Base-by-base conservation (phyloP, 2,113 vertebrate genomes). In the Hystrix brachyura region DNA sequence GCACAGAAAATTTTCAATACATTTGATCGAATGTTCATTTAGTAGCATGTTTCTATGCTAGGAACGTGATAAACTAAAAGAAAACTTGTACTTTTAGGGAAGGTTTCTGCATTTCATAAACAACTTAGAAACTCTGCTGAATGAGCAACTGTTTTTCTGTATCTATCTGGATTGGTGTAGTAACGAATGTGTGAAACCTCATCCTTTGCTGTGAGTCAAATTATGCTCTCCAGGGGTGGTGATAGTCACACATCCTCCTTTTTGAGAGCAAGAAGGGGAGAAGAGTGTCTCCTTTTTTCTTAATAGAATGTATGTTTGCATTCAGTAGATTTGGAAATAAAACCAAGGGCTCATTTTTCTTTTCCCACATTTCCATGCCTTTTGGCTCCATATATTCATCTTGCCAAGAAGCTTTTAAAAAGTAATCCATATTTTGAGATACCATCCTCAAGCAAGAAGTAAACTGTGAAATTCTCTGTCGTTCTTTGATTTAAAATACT, bases 391-490 rank as follows among this genome's bases (percentile, higher is more conserved):
- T 43, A 0, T 64, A 1, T 74, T 78, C 64, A 27, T 91, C 81
- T 86, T 94, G 59, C 85, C 32, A 69, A 80, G 93, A 65, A 84
- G 62, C 71, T 78, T 94, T 82, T 55, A 65, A 67, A 94, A 84
- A 71, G 34, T 34, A 53, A 7, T 55, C 65, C 48, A 1, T 88
- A 90, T 95, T 97, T 97, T 93, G 81, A 94, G 64, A 87, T 15
- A 18, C 55, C 25, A 25, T 55, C 76, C 55, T 94, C 65, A 76
- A 69, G 65, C 55, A 57, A 88, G 90, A 62, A 72, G 65, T 88
- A 92, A 97, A 78, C 88, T 89, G 94, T 91, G 96, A 97, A 90
- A 76, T 53, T 83, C 79, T 59, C 92, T 74, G 38, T 78, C 34
- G 59, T 80, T 57, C 55, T 94, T 82, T 13, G 10, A n/a, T 80